Evolutionary conservation across 2,888 invertebrate species (phyloP).

Genomic region (Leucophenga maculata): DNA sequence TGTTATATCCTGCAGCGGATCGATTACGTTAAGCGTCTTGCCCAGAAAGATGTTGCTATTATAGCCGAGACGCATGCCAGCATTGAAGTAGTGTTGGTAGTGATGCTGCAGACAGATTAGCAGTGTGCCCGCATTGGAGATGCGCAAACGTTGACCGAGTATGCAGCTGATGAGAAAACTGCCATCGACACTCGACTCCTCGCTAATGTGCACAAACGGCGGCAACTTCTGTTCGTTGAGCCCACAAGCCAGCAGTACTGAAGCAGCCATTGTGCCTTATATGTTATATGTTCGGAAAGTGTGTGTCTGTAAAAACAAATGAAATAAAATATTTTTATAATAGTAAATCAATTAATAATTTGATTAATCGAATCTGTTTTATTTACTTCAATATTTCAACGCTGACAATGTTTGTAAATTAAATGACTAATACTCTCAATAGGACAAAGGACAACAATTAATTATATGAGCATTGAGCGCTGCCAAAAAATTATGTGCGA

Average conservation of each 20-base stretch:
- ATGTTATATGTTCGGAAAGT: not conserved
- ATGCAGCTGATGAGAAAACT: conserved; percentile 82
- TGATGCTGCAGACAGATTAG: conserved; percentile 81
- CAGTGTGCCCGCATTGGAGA: conserved; percentile 75
- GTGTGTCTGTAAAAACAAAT: conserved; percentile 34
- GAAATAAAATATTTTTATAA: conserved; percentile 8
- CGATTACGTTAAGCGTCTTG: conserved; percentile 74
- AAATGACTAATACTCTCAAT: too few species aligned
- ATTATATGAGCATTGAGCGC: too few species aligned
- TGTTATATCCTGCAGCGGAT: conserved; percentile 74
- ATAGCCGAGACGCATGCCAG: conserved; percentile 82
- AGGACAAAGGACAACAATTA: too few species aligned
- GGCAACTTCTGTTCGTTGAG: conserved; percentile 76
- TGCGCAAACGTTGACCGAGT: conserved; percentile 77
- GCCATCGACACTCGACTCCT: conserved; percentile 81
- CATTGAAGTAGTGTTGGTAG: conserved; percentile 81
- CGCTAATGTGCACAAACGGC: conserved; percentile 78
- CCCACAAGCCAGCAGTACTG: conserved; percentile 78
- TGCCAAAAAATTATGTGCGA: too few species aligned
- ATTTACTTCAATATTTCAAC: not conserved
- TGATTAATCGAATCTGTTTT: not conserved
- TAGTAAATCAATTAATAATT: not conserved
- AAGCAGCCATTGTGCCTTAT: conserved; percentile 75
- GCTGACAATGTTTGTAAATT: not conserved
- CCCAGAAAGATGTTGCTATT: conserved; percentile 76